These are phyloP conservation scores for Cactoblastis cactorum DNA, from an alignment of 2,888 invertebrate genomes.

Conservation along the genomic window DNA sequence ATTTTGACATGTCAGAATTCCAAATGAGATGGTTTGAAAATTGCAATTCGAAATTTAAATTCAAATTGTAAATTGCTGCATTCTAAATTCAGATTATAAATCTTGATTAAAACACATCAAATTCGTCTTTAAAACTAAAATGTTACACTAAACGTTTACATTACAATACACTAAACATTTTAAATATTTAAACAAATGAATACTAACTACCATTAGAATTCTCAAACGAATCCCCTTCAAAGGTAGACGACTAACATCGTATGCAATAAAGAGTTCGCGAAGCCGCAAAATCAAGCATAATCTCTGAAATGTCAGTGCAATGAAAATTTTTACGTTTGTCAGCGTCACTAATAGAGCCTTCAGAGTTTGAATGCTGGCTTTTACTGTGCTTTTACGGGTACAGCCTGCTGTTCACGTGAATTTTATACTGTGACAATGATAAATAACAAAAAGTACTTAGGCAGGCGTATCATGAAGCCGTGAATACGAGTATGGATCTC, in stretches of 20 bases:
- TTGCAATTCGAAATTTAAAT: background rate
- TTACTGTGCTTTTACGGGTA: constrained; percentile 19
- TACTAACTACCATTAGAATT: too few species aligned
- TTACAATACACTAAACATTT: too few species aligned
- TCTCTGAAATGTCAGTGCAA: constrained; percentile 28
- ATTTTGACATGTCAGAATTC: background rate
- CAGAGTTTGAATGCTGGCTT: constrained; percentile 23
- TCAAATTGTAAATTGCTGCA: background rate
- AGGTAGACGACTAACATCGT: background rate
- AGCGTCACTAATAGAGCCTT: constrained; percentile 32
- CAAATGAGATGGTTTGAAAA: background rate
- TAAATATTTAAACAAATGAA: too few species aligned
- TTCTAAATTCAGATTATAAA: too few species aligned
- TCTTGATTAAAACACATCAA: too few species aligned
- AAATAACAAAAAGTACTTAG: too few species aligned
- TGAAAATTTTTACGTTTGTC: constrained; percentile 33
- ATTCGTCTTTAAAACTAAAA: too few species aligned
- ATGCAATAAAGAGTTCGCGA: constrained; percentile 12
- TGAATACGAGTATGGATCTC: too few species aligned
- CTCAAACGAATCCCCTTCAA: background rate
- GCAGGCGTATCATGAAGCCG: too few species aligned
- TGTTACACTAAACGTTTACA: too few species aligned
- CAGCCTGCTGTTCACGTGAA: background rate
- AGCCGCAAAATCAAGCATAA: constrained; percentile 30
- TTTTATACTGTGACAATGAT: too few species aligned